Base-by-base conservation (phyloP, 1,140 invertebrate species). In the Drosophila subobscura region DNA sequence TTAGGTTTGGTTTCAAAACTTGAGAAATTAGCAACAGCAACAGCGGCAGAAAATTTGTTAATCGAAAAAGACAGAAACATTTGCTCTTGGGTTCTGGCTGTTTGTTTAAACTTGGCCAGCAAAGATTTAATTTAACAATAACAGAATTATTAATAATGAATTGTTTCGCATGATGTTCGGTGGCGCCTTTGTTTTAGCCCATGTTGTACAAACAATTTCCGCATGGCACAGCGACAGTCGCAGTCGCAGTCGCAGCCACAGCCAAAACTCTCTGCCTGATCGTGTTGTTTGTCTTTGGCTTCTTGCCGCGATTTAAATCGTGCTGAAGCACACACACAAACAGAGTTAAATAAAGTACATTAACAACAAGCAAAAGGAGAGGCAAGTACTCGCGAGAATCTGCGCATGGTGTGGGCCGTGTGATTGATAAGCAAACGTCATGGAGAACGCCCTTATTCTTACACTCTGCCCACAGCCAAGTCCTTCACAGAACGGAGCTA, bases 341-440 rank as follows among this genome's bases (percentile, higher is more conserved):
- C 49, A 54, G 22, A 61, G 50, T 8, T 72, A 59, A 54, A 41
- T 2, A 12, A 22, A 37, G 37, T 23, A 42, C 42, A 56, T 23
- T 20, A 20, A 20, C 0, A 56, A 16, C 22, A 29, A 23, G 61
- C 59, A 52, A 73, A 56, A 73, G 65, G 73, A 73, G 74, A 51
- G 52, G 67, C 22, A 44, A 75, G 56, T 79, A 79, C 60, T 84
- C 59, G 50, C 72, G 68, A 80, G 78, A 67, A 60, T 4, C 10
- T 55, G 59, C 6, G 25, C 12, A 56, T 53, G 27, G 81, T 52
- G 81, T 80, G 77, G 72, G 80, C 44, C 46, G 83, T 83, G 83
- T 86, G 83, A 86, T 86, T 88, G 83, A 86, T 86, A 86, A 86
- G 81, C 83, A 45, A 84, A 78, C 79, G 79, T 55, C 79, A 78